These are phyloP conservation scores for Tupaia chinensis DNA, from an alignment of 2,113 vertebrate species.

Conservation along the genomic window DNA sequence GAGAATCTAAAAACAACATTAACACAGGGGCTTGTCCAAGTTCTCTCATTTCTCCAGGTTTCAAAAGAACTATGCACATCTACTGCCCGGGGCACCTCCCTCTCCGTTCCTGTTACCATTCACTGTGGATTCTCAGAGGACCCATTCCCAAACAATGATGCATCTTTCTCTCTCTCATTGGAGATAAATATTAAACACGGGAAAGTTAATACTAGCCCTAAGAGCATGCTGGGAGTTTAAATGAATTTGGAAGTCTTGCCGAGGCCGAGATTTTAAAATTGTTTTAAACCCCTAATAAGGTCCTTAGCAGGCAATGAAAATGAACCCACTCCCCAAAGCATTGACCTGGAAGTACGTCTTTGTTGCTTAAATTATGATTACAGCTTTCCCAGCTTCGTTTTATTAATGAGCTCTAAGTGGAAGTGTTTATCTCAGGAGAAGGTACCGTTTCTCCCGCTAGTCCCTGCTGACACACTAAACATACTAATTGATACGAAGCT, in stretches of 20 bases:
- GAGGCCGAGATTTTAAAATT: conserved; percentile 79
- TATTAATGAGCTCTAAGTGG: conserved; percentile 81
- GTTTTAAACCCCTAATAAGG: conserved; percentile 81
- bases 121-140: conserved; percentile 75
- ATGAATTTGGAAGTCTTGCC: conserved; percentile 78
- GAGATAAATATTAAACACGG: conserved; percentile 80
- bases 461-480: conserved; percentile 56
- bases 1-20: not conserved
- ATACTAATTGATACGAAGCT: conserved; percentile 66
- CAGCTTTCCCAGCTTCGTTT: conserved; percentile 71
- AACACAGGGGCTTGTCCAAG: not conserved
- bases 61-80: conserved; percentile 52
- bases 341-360: conserved; percentile 79
- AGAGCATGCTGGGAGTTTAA: conserved; percentile 80
- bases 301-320: conserved; percentile 74
- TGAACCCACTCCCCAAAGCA: conserved; percentile 63
- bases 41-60: conserved; percentile 71
- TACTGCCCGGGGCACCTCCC: not conserved
- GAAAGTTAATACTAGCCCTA: conserved; percentile 73
- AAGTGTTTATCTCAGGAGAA: conserved; percentile 76
- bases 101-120: not conserved
- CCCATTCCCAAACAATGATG: conserved; percentile 70
- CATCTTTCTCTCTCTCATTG: conserved; percentile 79
- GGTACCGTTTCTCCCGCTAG: not conserved
- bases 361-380: conserved; percentile 79